Base-by-base conservation (phyloP, 2,113 vertebrate species). In the Mus spicilegus region DNA sequence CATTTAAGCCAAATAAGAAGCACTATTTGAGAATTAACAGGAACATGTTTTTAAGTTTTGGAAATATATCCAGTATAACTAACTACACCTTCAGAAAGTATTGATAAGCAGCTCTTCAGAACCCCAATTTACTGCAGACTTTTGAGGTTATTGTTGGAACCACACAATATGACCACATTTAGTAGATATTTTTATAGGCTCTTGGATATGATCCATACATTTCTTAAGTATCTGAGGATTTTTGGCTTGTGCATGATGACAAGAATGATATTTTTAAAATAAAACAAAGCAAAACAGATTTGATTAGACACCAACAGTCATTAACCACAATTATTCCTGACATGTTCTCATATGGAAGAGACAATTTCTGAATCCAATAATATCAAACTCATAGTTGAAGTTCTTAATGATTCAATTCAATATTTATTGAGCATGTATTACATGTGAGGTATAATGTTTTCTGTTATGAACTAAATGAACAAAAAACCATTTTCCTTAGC, bases 341-440 rank as follows among this genome's bases (percentile, higher is more conserved):
- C 33, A 72, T 78, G 9, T 39, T 89, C 28, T 96, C 86, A 92
- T 46, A 94, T 69, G 39, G 26, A 82, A 88, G 87, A 93, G 24
- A 42, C 7, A 80, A 63, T 76, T 91, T 94, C 54, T 93, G 10
- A 94, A 81, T 67, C 61, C 75, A 86, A 42, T 8, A 94, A 39
- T 94, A 69, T 80, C 56, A 58, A 9, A 90, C 26, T 58, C 26
- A 85, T 84, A 97, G 93, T 1, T 97, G 22, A 95, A 90, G 86
- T 93, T 70, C 36, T 51, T 93, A 95, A 92, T 17, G 14, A 85
- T 56, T 11, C 14, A 82, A 81, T 69, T 89, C 56, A 70, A 80
- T 96, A 93, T 92, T 92, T 94, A 94, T 94, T 93, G 75, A 95
- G 42, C 63, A 95, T 92, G 17, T 93, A 90, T 96, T 87, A 95